phyloP scores from a whole-genome alignment of 2,113 vertebrate species.

The Malurus melanocephalus region DNA sequence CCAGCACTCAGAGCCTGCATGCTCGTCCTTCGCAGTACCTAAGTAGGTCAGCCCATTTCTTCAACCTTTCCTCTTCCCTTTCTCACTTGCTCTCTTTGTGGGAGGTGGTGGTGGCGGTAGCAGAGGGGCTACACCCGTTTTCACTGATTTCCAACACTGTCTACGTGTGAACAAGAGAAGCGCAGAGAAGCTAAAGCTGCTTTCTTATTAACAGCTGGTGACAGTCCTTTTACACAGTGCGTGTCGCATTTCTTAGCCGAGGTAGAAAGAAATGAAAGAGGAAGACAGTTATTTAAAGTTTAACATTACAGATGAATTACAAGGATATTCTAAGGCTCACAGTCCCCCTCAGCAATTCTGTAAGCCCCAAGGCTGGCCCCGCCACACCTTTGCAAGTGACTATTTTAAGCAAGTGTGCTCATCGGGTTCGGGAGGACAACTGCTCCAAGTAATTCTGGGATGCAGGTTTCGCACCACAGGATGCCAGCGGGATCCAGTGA shows the following conservation, averaged over 20 bases:
- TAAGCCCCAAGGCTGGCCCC: conserved; percentile 35
- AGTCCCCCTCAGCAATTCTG: conserved; percentile 39
- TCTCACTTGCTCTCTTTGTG: conserved; percentile 66
- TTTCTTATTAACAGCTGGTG: conserved; percentile 70
- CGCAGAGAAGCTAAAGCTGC: conserved; percentile 62
- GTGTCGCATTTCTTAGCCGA: conserved; percentile 50
- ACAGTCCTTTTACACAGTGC: conserved; percentile 62
- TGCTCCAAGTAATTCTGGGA: conserved; percentile 66
- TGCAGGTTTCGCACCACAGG: conserved; percentile 62
- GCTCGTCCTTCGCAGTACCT: conserved; percentile 67
- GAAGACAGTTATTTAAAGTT: conserved; percentile 64
- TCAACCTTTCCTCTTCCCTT: conserved; percentile 68
- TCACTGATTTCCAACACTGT: conserved; percentile 67
- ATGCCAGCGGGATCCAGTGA: conserved; percentile 62
- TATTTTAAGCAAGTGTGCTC: conserved; percentile 62
- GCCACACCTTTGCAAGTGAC: conserved; percentile 48
- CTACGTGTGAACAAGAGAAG: conserved; percentile 65
- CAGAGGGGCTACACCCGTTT: conserved; percentile 68
- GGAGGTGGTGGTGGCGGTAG: conserved; percentile 60
- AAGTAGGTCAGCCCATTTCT: conserved; percentile 65
- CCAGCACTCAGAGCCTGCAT: conserved; percentile 51
- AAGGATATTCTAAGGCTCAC: conserved; percentile 57
- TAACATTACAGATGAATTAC: conserved; percentile 57
- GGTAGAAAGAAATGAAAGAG: conserved; percentile 60
- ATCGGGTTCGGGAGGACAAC: conserved; percentile 33